Evolutionary conservation across 2,113 vertebrate species (phyloP).

Genomic region (Tylochromis polylepis): DNA sequence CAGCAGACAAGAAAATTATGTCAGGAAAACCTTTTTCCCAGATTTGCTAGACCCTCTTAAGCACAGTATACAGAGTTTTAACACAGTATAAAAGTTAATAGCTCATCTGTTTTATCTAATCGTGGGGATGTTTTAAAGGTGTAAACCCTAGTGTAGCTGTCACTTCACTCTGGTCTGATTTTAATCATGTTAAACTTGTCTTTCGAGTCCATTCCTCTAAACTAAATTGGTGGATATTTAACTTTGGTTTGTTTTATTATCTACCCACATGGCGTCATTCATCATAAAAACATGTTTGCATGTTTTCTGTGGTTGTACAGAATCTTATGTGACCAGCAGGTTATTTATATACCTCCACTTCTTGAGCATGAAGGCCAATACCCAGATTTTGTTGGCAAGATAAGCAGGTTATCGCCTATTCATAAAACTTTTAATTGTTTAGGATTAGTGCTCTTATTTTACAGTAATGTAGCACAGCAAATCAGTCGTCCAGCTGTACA

Average conservation of each 20-base stretch:
- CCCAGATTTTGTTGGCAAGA: background rate
- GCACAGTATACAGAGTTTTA: slow-evolving; percentile 8
- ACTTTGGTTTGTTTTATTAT: background rate
- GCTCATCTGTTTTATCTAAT: background rate
- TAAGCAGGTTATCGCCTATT: slow-evolving; percentile 28
- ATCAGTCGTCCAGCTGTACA: slow-evolving; percentile 33
- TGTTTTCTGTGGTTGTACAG: slow-evolving; percentile 13
- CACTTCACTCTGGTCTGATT: slow-evolving; percentile 2
- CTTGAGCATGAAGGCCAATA: slow-evolving; percentile 12
- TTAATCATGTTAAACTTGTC: slow-evolving; percentile 5
- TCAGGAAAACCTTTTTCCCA: background rate
- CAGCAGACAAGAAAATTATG: background rate
- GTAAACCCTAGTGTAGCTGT: slow-evolving; percentile 5
- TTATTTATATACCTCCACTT: slow-evolving; percentile 14
- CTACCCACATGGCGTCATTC: background rate
- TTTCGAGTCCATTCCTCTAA: background rate
- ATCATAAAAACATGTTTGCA: slow-evolving; percentile 11
- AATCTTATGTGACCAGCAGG: background rate
- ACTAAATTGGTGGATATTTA: background rate
- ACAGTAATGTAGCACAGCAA: slow-evolving; percentile 47
- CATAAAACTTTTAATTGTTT: slow-evolving; percentile 44
- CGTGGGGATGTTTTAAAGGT: background rate
- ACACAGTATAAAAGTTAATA: background rate
- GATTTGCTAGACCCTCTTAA: background rate
- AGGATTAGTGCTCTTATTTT: slow-evolving; percentile 32